Base-by-base conservation (phyloP, 1,140 invertebrate species). In the Fopius arisanus region DNA sequence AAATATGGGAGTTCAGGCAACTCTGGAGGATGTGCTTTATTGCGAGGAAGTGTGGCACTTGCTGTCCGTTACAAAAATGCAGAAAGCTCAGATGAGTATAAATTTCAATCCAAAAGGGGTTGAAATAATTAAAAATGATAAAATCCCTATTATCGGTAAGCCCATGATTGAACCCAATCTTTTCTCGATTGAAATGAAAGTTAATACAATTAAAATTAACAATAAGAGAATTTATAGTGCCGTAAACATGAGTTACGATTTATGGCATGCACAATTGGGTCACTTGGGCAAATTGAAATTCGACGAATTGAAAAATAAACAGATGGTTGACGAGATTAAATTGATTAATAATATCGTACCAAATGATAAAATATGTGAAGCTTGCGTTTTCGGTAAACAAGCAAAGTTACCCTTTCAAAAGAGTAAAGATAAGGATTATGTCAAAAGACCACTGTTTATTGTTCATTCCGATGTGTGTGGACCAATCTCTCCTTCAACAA, bases 301-400 rank as follows among this genome's bases (percentile, higher is more conserved):
- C 73, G 37, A 81, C 72, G 72, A 80, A 78, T 66, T 86, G 28
- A 84, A 82, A 79, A 78, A 71, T 72, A 71, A 83, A 48, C 41
- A 79, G 28, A 77, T 87, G 76, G 33, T 83, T 75, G 74, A 81
- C 74, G 82, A 84, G 68, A 23, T 43, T n/a, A 19, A 66, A 31
- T 0, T 14, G 59, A 19, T 74, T 12, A 26, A 41, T 28, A 4
- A 9, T 14, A 66, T 74, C 12, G n/a, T 37, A 23, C 73, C 59
- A 5, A 31, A 29, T 75, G 41, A 77, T 70, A 12, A 70, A 74
- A 59, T 88, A 62, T 89, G 86, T 79, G 87, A 89, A 78, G 78
- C 84, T 68, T 89, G 86, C 77, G 84, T 89, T 75, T 78, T 83
- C 33, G 85, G 87, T 4, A 89, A 89, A 81, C 85, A 88, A 81